These are phyloP conservation scores for Synergus laeviventris DNA, from an alignment of 2,888 invertebrate species.

Conservation along the genomic window DNA sequence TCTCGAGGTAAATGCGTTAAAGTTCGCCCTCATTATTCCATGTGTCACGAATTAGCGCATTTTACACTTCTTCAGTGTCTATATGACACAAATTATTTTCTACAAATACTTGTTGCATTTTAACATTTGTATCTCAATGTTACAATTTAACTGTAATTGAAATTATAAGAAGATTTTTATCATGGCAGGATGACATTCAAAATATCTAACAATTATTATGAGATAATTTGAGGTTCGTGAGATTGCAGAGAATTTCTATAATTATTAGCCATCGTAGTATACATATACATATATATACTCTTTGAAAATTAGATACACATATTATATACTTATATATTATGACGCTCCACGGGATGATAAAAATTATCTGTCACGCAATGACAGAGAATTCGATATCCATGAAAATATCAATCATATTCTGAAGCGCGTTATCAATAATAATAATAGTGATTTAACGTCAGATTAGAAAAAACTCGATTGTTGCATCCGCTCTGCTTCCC, in stretches of 20 bases:
- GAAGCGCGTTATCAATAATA: conserved; percentile 42
- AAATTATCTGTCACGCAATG: too few species aligned
- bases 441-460: conserved; percentile 42
- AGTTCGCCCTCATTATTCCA: conserved; percentile 60
- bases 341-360: too few species aligned
- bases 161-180: conserved; percentile 22
- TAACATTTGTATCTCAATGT: conserved; percentile 7
- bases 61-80: conserved; percentile 52
- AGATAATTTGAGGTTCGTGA: conserved; percentile 14
- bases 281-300: conserved; percentile 13
- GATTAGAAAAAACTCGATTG: conserved; percentile 11
- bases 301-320: too few species aligned
- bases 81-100: background rate
- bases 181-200: conserved; percentile 14
- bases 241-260: conserved; percentile 21
- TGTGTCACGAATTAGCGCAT: conserved; percentile 58
- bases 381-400: conserved; percentile 43
- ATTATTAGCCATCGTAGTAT: conserved; percentile 27
- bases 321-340: too few species aligned
- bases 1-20: conserved; percentile 55
- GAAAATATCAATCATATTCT: conserved; percentile 47
- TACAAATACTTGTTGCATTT: conserved; percentile 2
- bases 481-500: conserved; percentile 43
- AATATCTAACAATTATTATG: conserved; percentile 20
- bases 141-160: conserved; percentile 13